Conservation (phyloP, 2,888 invertebrate species). For the Masnerella sp. region DNA sequence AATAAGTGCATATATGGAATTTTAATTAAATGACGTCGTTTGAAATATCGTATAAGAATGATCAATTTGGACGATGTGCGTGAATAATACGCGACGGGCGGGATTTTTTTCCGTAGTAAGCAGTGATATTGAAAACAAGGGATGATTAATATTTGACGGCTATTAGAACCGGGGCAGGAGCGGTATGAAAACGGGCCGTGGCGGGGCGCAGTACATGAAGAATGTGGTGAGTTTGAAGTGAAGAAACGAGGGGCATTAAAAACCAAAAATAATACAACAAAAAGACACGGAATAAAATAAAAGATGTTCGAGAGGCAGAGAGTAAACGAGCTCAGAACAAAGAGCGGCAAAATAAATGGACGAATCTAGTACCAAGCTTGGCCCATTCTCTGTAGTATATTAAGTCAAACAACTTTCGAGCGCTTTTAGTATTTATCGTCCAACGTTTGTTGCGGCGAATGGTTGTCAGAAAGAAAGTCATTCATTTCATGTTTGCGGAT, state of each 20-base stretch:
- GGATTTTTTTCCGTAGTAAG: too few species aligned
- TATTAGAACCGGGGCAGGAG: slow-evolving; percentile 15
- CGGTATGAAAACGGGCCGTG: slow-evolving; percentile 13
- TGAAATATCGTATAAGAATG: too few species aligned
- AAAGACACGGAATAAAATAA: slow-evolving; percentile 52
- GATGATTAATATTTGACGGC: slow-evolving; percentile 36
- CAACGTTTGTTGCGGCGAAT: slow-evolving; percentile 50
- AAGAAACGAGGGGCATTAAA: slow-evolving; percentile 41
- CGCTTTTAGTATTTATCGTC: slow-evolving; percentile 57
- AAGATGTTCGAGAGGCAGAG: slow-evolving; percentile 52
- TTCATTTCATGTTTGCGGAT: slow-evolving; percentile 35
- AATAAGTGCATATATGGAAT: too few species aligned
- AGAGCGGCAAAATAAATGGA: slow-evolving; percentile 57
- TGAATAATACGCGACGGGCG: too few species aligned
- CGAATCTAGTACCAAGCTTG: slow-evolving; percentile 57
- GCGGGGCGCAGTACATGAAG: slow-evolving; percentile 21
- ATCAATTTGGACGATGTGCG: too few species aligned
- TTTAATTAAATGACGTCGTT: too few species aligned
- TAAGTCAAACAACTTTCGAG: slow-evolving; percentile 60
- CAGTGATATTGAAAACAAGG: slow-evolving; percentile 24
- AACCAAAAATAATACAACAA: slow-evolving; percentile 44
- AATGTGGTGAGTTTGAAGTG: slow-evolving; percentile 47
- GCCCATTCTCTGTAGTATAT: slow-evolving; percentile 59
- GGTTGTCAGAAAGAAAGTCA: slow-evolving; percentile 52
- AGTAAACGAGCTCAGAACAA: slow-evolving; percentile 56